Evolutionary conservation across 2,113 vertebrate species (phyloP).

Genomic region (Pituophis catenifer): DNA sequence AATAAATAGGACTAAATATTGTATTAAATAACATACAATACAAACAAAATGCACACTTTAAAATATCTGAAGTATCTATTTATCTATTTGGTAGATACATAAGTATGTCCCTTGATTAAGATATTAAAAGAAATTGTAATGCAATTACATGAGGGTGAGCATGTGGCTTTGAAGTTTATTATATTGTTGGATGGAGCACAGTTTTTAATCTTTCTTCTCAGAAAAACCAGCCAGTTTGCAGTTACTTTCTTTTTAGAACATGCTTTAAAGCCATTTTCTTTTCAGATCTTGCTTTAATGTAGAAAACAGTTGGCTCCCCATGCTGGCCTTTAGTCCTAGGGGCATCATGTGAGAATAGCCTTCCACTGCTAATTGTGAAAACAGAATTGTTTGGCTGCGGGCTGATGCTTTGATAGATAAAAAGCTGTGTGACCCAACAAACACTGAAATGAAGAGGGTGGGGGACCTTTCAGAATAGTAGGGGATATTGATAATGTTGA

Average conservation of each 20-base stretch:
- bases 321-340: slow-evolving; percentile 41
- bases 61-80: slow-evolving; percentile 8
- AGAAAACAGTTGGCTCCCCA: slow-evolving; percentile 41
- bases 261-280: neutral
- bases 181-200: slow-evolving; percentile 24
- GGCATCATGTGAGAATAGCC: slow-evolving; percentile 55
- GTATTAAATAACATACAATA: neutral
- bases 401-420: slow-evolving; percentile 61
- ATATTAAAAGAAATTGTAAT: neutral
- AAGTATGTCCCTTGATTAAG: neutral
- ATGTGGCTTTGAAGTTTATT: slow-evolving; percentile 17
- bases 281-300: slow-evolving; percentile 48
- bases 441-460: neutral
- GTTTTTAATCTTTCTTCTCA: slow-evolving; percentile 31
- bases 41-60: neutral
- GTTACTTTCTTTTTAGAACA: slow-evolving; percentile 6
- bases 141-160: neutral
- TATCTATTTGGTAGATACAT: neutral
- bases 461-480: too few relatives aligned
- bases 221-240: slow-evolving; percentile 40
- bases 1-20: neutral
- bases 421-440: slow-evolving; percentile 12
- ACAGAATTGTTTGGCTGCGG: slow-evolving; percentile 54
- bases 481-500: too few relatives aligned
- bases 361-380: slow-evolving; percentile 54